Percentiles rank a stretch among this genome's conserved stretches.
These are phyloP conservation scores for Agrenia bidenticulata DNA, from an alignment of 2,888 invertebrate genomes.

Conservation along the genomic window DNA sequence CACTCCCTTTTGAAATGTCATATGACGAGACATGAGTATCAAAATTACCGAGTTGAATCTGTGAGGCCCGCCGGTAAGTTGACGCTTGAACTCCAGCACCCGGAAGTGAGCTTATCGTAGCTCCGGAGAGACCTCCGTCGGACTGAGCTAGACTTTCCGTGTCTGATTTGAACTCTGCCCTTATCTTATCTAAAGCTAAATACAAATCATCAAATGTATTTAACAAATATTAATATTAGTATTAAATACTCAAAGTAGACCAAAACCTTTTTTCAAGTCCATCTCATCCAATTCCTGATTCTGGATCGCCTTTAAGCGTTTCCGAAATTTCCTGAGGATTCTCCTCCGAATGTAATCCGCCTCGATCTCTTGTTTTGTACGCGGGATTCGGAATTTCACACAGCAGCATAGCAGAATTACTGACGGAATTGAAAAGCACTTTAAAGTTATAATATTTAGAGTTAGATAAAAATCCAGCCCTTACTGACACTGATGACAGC, in stretches of 20 bases:
- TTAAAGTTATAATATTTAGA: too few species aligned
- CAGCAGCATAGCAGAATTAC: slow-evolving; percentile 87
- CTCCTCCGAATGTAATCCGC: slow-evolving; percentile 84
- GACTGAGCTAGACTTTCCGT: slow-evolving; percentile 58
- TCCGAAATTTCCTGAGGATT: slow-evolving; percentile 78
- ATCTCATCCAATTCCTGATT: slow-evolving; percentile 83
- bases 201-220: slow-evolving; percentile 25
- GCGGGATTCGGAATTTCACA: slow-evolving; percentile 83
- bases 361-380: slow-evolving; percentile 93
- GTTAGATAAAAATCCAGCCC: too few species aligned
- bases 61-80: slow-evolving; percentile 52
- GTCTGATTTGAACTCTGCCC: slow-evolving; percentile 65
- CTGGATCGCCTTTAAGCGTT: slow-evolving; percentile 75
- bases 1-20: neutral
- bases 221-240: neutral
- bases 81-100: slow-evolving; percentile 30
- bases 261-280: slow-evolving; percentile 75
- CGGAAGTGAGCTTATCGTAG: slow-evolving; percentile 48
- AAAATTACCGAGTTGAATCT: slow-evolving; percentile 51
- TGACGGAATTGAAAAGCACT: slow-evolving; percentile 56
- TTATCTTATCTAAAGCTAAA: slow-evolving; percentile 68
- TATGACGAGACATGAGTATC: neutral
- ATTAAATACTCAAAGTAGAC: too few species aligned
- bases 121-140: slow-evolving; percentile 51
- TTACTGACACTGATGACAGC: slow-evolving; percentile 53